Base-by-base conservation (phyloP, 1,140 invertebrate species). In the Ridgeia piscesae region DNA sequence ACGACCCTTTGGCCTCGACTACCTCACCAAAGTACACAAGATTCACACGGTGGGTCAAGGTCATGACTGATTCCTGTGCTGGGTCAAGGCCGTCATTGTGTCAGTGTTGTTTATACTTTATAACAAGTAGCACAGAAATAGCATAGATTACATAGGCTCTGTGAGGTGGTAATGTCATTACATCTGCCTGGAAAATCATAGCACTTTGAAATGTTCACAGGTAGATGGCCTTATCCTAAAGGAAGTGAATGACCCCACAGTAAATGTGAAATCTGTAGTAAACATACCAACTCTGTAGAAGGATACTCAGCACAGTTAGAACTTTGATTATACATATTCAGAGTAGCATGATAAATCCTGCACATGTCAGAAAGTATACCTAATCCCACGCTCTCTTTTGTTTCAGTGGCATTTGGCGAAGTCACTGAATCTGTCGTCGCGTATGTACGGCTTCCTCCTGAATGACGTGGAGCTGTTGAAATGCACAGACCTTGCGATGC, bases 1-100 rank as follows among this genome's bases (percentile, higher is more conserved):
- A 21, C 34, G n/a, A 90, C 89, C 89, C 17, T 90, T 90, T 90
- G 89, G 89, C 35, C 34, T 90, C 21, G 89, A 90, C 89, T 42
- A 90, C 35, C 89, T 90, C 34, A 35, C 34, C 35, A 34, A 42
- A 21, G 35, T 42, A 4, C 89, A 90, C 35, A 90, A 42, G 35
- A 90, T 90, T n/a, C 89, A 90, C 31, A 90, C 17, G 89, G 89
- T 90, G 17, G 35, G 34, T 90, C 35, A 90, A 35, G 34, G 34
- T 90, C 89, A 90, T 33, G 4, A 17, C 34, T 90, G 34, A 90
- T n/a, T 35, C 33, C 34, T 90, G 21, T 90, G 35, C 33, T 27
- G 33, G 34, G 35, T 90, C 34, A 35, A 90, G 34, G n/a, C 34
- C 35, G 4, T 90, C 17, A 90, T 35, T 14, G 34, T 90, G 89